Base-by-base conservation (phyloP, 2,888 invertebrate species). In the Pollenia angustigena region DNA sequence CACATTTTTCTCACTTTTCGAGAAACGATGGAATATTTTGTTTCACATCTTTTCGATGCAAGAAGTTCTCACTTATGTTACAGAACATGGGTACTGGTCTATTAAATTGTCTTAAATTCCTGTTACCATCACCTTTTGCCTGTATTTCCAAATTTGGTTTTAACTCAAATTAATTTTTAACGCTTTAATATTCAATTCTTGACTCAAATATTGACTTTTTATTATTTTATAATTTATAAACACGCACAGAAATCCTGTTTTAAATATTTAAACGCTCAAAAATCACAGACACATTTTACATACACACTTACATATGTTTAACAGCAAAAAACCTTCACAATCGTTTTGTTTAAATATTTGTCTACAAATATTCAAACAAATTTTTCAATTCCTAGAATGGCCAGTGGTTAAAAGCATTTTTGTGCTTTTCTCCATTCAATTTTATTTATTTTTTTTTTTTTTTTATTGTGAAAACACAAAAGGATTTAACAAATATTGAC, bases 401-500 rank as follows among this genome's bases (percentile, higher is more conserved):
- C 6, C 68, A 68, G n/a, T 14, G 42, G 32, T 75, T 62, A n/a
- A 46, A 72, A 44, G 44, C 18, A 18, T 3, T 7, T 56, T 44
- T 14, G 11, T 52, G n/a, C 12, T 12, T 52, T 54, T 12, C n/a
- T 32, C 16, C 10, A 11, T 32, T 54, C 16, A 16, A 16, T 42
- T 62, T 42, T 14, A 32, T 58, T 50, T 8, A 4, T 14, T 4
- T 68, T 56, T 68, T 32, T 68, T 58, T 23, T 18, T 18, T 18
- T 18, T 18, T 18, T 69, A 11, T 69, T 42, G 12, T 50, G 11
- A 50, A 79, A 60, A 58, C n/a, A 52, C 42, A 58, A 52, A 69
- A 69, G 69, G 23, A 18, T 50, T 60, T 23, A 58, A 52, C 52
- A 69, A 79, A 60, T 79, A 79, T 79, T 69, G 68, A 79, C 50